These are phyloP conservation scores for Chesias legatella DNA, from an alignment of 2,888 invertebrate species.

Conservation along the genomic window DNA sequence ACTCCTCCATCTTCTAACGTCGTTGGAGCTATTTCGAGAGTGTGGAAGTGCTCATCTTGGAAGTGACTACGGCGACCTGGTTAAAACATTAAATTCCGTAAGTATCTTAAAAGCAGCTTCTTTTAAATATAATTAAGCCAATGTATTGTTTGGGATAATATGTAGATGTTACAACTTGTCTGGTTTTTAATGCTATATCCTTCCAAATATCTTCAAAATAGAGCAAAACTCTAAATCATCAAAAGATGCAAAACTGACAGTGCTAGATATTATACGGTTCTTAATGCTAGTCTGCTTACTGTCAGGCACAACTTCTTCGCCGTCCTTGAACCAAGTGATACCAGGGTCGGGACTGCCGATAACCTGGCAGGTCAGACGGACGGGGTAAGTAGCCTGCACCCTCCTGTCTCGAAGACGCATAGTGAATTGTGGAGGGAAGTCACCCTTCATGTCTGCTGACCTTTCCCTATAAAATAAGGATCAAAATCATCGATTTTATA, in stretches of 20 bases:
- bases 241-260: too few species aligned
- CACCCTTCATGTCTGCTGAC: constrained; percentile 65
- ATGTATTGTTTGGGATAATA: too few species aligned
- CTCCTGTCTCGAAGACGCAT: constrained; percentile 91
- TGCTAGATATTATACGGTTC: too few species aligned
- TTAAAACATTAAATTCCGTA: constrained; percentile 2
- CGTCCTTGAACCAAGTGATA: constrained; percentile 93
- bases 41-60: constrained; percentile 89
- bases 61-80: constrained; percentile 81
- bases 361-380: constrained; percentile 92
- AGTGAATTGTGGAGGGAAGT: constrained; percentile 89
- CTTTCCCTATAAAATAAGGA: constrained; percentile 49
- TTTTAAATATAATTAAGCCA: too few species aligned
- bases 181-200: too few species aligned
- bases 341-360: constrained; percentile 87
- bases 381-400: constrained; percentile 91
- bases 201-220: too few species aligned
- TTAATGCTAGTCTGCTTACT: constrained; percentile 59
- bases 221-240: too few species aligned
- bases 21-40: constrained; percentile 91
- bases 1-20: constrained; percentile 88
- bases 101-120: too few species aligned
- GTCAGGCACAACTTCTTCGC: constrained; percentile 79
- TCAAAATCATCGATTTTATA: too few species aligned
- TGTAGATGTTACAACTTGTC: too few species aligned